phyloP scores from a whole-genome alignment of 2,113 vertebrate species.

The Leucosticte australis region DNA sequence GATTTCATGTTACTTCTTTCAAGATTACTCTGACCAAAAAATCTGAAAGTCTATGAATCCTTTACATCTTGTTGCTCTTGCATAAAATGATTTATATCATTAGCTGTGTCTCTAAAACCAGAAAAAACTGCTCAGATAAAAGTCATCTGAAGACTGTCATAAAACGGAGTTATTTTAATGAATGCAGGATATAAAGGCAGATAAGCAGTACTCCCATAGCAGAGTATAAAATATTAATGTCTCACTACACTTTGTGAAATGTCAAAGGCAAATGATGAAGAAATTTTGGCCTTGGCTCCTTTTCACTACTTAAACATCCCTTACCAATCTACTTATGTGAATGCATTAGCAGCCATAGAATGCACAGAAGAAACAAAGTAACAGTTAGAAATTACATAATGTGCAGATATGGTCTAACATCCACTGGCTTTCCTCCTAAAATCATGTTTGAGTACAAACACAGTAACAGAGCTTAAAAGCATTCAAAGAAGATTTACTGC shows the following conservation, averaged over 20 bases:
- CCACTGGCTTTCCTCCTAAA: not conserved
- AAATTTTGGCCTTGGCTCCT: not conserved
- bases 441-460: not conserved
- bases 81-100: not conserved
- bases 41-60: not conserved
- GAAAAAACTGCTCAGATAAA: not conserved
- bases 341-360: not conserved
- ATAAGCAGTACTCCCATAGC: not conserved
- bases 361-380: not conserved
- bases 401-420: not conserved
- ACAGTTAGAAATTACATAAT: not conserved
- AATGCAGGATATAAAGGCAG: not conserved
- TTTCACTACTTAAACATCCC: not conserved
- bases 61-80: constrained; percentile 16
- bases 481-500: not conserved
- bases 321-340: not conserved
- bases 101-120: not conserved
- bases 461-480: not conserved
- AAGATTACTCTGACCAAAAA: constrained; percentile 43
- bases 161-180: constrained; percentile 8
- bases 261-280: constrained; percentile 13
- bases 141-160: not conserved
- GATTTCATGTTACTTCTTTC: constrained; percentile 42
- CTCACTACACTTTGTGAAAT: not conserved
- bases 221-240: not conserved